Percentiles rank a stretch among this genome's conserved stretches.
These are phyloP conservation scores for Drosophila birchii DNA, from an alignment of 2,888 invertebrate species.

Conservation along the genomic window DNA sequence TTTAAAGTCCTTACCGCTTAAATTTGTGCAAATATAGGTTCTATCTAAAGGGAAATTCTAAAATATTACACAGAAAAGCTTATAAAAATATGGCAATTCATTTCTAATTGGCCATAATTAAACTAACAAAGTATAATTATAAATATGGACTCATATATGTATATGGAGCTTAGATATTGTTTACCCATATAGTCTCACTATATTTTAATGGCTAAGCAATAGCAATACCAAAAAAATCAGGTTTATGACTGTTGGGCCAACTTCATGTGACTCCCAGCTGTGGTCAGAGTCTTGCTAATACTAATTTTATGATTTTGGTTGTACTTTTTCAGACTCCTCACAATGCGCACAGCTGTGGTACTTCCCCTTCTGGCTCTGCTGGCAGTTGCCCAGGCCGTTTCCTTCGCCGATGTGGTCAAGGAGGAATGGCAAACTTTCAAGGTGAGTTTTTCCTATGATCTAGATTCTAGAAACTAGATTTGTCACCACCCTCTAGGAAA, in stretches of 20 bases:
- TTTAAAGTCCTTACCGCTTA: background rate
- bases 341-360: constrained; percentile 71
- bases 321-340: constrained; percentile 37
- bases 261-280: constrained; percentile 26
- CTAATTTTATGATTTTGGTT: constrained; percentile 7
- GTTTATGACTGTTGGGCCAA: background rate
- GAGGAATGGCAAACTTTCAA: constrained; percentile 92
- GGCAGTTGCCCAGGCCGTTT: constrained; percentile 88
- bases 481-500: constrained; percentile 26
- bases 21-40: background rate
- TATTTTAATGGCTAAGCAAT: background rate
- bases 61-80: background rate
- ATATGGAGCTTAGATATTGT: too few species aligned
- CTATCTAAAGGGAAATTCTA: too few species aligned
- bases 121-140: background rate
- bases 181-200: too few species aligned
- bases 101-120: background rate
- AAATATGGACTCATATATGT: background rate
- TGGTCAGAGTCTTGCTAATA: background rate
- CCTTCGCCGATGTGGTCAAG: constrained; percentile 89
- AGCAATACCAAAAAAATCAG: constrained; percentile 8
- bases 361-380: constrained; percentile 81
- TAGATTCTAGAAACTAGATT: constrained; percentile 2
- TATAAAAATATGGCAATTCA: background rate
- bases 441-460: constrained; percentile 85